phyloP scores from a whole-genome alignment of 2,113 vertebrate species.

The Lamprotornis superbus region DNA sequence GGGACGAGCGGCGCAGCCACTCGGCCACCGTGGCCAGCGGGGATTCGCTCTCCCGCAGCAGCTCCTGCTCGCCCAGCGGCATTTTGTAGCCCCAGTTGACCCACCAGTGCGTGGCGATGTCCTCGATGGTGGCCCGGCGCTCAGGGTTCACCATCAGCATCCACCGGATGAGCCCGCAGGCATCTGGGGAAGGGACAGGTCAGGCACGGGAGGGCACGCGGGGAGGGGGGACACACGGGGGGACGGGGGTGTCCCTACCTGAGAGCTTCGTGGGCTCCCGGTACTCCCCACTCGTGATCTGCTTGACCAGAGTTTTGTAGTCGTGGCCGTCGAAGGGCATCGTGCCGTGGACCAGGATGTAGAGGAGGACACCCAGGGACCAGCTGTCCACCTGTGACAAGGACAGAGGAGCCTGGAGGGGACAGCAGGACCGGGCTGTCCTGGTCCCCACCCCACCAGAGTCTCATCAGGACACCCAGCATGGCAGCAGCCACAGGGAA shows the following conservation, averaged over 20 bases:
- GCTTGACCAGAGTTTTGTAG: conserved; percentile 88
- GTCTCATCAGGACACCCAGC: background rate
- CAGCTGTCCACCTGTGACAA: conserved; percentile 92
- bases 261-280: conserved; percentile 86
- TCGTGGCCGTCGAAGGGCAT: conserved; percentile 95
- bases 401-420: background rate
- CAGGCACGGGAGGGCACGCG: rapidly evolving
- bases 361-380: conserved; percentile 94
- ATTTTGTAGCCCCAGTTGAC: conserved; percentile 93
- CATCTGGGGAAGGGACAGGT: conserved; percentile 76
- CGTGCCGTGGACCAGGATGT: conserved; percentile 90
- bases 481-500: rapidly evolving
- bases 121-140: conserved; percentile 91
- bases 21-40: conserved; percentile 77
- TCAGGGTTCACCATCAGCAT: conserved; percentile 97
- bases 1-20: conserved; percentile 90
- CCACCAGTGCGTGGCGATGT: conserved; percentile 96
- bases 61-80: conserved; percentile 75
- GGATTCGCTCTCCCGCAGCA: conserved; percentile 52
- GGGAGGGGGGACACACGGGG: rapidly evolving
- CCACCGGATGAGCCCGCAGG: conserved; percentile 96
- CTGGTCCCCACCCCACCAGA: rapidly evolving
- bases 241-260: conserved; percentile 63
- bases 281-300: conserved; percentile 91
- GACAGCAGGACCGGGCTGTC: background rate